Conservation (phyloP, 1,140 invertebrate species). For the Leptinotarsa lineolata region DNA sequence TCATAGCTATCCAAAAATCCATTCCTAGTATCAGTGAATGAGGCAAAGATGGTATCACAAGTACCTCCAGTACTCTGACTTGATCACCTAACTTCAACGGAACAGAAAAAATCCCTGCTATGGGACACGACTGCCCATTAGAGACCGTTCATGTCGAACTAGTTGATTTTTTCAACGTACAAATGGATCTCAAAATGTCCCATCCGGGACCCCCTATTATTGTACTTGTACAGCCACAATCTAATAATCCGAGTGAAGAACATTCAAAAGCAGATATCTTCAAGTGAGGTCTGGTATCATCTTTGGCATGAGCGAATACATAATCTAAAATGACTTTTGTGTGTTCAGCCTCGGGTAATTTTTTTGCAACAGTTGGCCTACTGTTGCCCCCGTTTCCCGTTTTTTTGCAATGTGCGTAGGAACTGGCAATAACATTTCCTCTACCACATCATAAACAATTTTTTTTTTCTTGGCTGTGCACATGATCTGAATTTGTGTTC, state of each 20-base stretch:
- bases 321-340: background rate
- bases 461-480: background rate
- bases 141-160: background rate
- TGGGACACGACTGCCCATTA: background rate
- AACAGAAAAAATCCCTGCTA: background rate
- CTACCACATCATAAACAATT: conserved; percentile 21
- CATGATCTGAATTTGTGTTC: background rate
- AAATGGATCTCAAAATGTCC: background rate
- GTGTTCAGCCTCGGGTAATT: too few relatives aligned
- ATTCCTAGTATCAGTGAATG: conserved; percentile 23
- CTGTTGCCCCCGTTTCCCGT: background rate
- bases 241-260: background rate
- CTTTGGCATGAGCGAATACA: too few relatives aligned
- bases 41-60: background rate
- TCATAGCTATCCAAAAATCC: conserved; percentile 26
- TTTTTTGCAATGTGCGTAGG: background rate
- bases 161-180: background rate
- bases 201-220: conserved; percentile 7
- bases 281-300: conserved; percentile 17
- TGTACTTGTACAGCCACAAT: conserved; percentile 8
- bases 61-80: background rate
- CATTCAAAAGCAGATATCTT: background rate
- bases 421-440: background rate
- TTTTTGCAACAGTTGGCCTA: too few relatives aligned
- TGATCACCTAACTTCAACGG: background rate